Evolutionary conservation across 2,113 vertebrate genomes (phyloP).

Genomic region (Podarcis raffonei): DNA sequence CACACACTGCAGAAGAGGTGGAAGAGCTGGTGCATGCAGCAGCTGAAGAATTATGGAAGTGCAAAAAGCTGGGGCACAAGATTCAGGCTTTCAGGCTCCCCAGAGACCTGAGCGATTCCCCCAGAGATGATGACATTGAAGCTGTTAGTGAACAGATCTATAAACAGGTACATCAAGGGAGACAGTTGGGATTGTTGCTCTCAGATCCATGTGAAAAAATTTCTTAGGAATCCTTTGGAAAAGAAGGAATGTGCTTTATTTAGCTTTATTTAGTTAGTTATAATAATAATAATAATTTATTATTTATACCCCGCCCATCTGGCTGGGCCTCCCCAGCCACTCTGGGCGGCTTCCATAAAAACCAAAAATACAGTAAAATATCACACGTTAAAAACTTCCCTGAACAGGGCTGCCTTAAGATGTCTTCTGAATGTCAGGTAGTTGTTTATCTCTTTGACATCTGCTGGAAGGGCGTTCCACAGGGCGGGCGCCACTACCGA

Average conservation of each 20-base stretch:
- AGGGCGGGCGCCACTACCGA: too few relatives aligned
- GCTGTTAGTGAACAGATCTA: constrained; percentile 85
- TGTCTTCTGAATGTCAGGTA: too few relatives aligned
- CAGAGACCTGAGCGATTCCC: constrained; percentile 67
- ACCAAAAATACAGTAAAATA: too few relatives aligned
- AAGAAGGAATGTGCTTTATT: neutral
- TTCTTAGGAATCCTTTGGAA: neutral
- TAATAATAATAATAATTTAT: too few relatives aligned
- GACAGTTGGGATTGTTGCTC: neutral
- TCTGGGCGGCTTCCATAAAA: too few relatives aligned
- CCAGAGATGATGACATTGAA: constrained; percentile 77
- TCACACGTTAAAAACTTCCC: too few relatives aligned
- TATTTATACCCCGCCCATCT: too few relatives aligned
- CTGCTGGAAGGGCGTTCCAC: too few relatives aligned
- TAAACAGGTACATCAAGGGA: constrained; percentile 80
- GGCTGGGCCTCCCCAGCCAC: too few relatives aligned
- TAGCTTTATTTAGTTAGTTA: too few relatives aligned
- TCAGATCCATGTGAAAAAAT: neutral
- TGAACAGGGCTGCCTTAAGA: too few relatives aligned
- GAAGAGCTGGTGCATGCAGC: constrained; percentile 87
- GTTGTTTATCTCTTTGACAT: too few relatives aligned
- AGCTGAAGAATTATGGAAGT: constrained; percentile 88
- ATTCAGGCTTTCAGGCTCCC: constrained; percentile 72
- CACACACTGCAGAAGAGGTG: constrained; percentile 85
- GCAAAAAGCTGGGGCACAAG: constrained; percentile 79